Base-by-base conservation (phyloP, 2,113 vertebrate species). In the Pimephales promelas region DNA sequence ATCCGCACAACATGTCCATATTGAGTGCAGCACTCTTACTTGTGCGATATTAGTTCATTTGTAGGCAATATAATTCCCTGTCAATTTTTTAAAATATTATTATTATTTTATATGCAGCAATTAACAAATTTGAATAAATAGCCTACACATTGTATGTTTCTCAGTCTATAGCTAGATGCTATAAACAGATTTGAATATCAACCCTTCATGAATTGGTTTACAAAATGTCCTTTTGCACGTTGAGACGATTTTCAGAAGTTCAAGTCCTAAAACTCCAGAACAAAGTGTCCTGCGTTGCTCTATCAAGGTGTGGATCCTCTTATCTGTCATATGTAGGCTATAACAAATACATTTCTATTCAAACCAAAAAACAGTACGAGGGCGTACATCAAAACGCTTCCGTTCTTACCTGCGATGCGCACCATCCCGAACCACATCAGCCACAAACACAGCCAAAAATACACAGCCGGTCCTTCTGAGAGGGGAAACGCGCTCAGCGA, bases 371-470 rank as follows among this genome's bases (percentile, higher is more conserved):
- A 43, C 2, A 28, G 26, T 24, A 28, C 1, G 34, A 18, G 26
- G 34, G 6, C 34, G 13, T 18, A 22, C 22, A 22, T 62, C 8
- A 49, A 43, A 47, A 45, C 36, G 61, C 8, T 64, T 75, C 26
- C 18, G 59, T 34, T 66, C 78, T 79, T 79, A 81, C 79, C 79
- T 81, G 79, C 56, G 64, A 52, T 68, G 47, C 43, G n/a, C 47
- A 66, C 40, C 47, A 81, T 71, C 31, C 64, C 64, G 79, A 81
- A 56, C 14, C 45, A 40, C 28, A 40, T 11, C 62, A 81, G 64
- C 47, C 64, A 24, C 45, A 71, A 47, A 79, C 59, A 54, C 59
- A 22, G 59, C n/a, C 18, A 34, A 20, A 54, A 56, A 70, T 11
- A 40, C 3, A 81, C 64, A 52, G 28, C 47, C 28, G 54, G 57